Evolutionary conservation across 2,113 vertebrate species (phyloP).

Genomic region (Rana temporaria): DNA sequence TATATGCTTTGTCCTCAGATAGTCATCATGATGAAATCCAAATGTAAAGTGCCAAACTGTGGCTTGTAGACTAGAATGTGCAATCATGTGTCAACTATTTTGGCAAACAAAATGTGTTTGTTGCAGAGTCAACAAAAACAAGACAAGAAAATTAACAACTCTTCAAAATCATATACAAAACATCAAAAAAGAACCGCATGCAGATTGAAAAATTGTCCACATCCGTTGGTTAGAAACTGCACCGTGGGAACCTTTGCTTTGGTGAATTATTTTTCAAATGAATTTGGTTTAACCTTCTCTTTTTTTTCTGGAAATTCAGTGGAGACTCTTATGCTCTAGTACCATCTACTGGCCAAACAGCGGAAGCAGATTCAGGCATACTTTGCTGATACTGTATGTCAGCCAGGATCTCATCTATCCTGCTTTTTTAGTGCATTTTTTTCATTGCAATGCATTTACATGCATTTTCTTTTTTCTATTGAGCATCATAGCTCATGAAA

Average conservation of each 20-base stretch:
- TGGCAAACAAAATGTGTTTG: constrained; percentile 31
- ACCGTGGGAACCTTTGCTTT: constrained; percentile 53
- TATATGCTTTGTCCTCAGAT: constrained; percentile 32
- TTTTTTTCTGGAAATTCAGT: neutral
- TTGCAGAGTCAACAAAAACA: constrained; percentile 52
- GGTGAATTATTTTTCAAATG: constrained; percentile 1
- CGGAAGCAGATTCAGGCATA: neutral
- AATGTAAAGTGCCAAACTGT: neutral
- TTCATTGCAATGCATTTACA: no score
- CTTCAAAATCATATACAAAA: constrained; percentile 46
- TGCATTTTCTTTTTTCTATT: no score
- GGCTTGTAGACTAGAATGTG: neutral
- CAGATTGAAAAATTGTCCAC: constrained; percentile 44
- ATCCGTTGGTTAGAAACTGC: constrained; percentile 43
- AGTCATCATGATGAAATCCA: constrained; percentile 23
- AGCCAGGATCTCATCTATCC: no score
- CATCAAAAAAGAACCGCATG: constrained; percentile 55
- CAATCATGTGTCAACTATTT: constrained; percentile 9
- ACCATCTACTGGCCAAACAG: constrained; percentile 22
- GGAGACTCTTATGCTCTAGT: constrained; percentile 4
- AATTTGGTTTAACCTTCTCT: neutral
- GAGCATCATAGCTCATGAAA: no score
- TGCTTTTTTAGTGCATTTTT: no score
- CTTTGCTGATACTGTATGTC: neutral
- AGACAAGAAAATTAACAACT: constrained; percentile 47